Evolutionary conservation across 2,797 vertebrate species (phyloP).

Genomic region (Aplochiton taeniatus): DNA sequence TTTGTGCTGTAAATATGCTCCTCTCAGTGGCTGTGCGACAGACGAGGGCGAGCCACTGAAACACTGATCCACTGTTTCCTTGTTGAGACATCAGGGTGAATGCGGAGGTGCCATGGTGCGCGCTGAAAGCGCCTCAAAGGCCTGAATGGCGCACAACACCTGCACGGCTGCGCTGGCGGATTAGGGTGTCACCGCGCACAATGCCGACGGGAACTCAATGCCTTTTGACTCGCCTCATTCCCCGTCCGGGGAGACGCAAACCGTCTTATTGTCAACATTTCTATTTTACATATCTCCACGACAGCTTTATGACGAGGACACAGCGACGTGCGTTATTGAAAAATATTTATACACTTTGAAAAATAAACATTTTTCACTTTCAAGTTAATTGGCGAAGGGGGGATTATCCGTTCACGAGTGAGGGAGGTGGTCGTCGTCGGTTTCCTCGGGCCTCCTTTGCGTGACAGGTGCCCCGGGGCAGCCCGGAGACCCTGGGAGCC

Average conservation of each 20-base stretch:
- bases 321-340: slow-evolving; percentile 60
- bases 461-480: slow-evolving; percentile 33
- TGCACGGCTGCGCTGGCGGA: slow-evolving; percentile 66
- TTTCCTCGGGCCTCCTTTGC: slow-evolving; percentile 21
- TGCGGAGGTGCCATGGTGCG: slow-evolving; percentile 59
- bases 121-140: slow-evolving; percentile 63
- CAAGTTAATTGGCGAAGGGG: slow-evolving; percentile 39
- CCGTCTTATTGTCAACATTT: slow-evolving; percentile 54
- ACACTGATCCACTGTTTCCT: slow-evolving; percentile 73
- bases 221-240: slow-evolving; percentile 47
- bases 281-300: slow-evolving; percentile 52
- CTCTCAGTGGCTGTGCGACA: slow-evolving; percentile 66
- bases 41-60: slow-evolving; percentile 64
- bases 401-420: slow-evolving; percentile 41
- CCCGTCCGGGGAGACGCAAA: slow-evolving; percentile 26
- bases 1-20: slow-evolving; percentile 68
- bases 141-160: slow-evolving; percentile 72
- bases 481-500: slow-evolving; percentile 12
- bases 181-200: slow-evolving; percentile 73
- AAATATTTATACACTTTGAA: slow-evolving; percentile 57
- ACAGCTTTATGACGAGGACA: slow-evolving; percentile 14
- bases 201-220: slow-evolving; percentile 61
- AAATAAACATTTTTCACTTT: slow-evolving; percentile 76
- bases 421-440: slow-evolving; percentile 24
- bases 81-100: slow-evolving; percentile 72